Percentiles rank a stretch among this genome's conserved stretches.
Evolutionary conservation across 2,888 invertebrate genomes (phyloP).

Genomic region (Troides oblongomaculatus): DNA sequence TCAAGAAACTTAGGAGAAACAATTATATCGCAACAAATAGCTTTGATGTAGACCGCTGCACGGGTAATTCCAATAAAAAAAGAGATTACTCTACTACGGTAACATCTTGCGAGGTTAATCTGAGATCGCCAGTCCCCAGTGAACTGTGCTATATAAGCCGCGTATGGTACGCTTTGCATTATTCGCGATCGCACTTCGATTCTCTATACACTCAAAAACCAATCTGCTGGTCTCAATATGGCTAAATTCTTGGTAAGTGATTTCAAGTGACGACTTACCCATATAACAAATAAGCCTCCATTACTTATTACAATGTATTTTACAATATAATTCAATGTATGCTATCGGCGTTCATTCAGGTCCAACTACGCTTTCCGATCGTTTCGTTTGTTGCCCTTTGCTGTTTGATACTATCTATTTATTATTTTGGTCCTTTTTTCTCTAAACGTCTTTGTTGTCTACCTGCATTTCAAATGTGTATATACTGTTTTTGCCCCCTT

Average conservation of each 20-base stretch:
- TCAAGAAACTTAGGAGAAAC: background rate
- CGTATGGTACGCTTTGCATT: constrained; percentile 11
- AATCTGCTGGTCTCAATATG: constrained; percentile 5
- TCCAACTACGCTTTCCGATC: no score
- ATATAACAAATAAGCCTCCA: no score
- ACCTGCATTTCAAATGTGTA: no score
- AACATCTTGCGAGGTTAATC: constrained; percentile 19
- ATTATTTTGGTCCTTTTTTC: no score
- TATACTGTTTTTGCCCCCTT: no score
- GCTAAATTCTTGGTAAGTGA: constrained; percentile 24
- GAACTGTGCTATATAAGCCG: constrained; percentile 21
- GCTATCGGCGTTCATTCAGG: no score
- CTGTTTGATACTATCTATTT: no score
- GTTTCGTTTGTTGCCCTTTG: no score
- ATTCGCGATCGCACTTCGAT: constrained; percentile 10
- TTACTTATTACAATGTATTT: no score
- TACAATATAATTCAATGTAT: no score
- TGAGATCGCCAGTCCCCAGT: constrained; percentile 12
- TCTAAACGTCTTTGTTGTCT: no score
- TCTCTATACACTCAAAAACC: background rate
- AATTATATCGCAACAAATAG: constrained; percentile 4
- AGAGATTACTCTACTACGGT: constrained; percentile 7
- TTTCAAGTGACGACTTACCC: background rate
- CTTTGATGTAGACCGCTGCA: constrained; percentile 3
- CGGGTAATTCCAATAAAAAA: constrained; percentile 16